Percentiles rank a stretch among this genome's conserved stretches.
Conservation (phyloP, 2,888 invertebrate genomes). For the Tinea semifulvella region DNA sequence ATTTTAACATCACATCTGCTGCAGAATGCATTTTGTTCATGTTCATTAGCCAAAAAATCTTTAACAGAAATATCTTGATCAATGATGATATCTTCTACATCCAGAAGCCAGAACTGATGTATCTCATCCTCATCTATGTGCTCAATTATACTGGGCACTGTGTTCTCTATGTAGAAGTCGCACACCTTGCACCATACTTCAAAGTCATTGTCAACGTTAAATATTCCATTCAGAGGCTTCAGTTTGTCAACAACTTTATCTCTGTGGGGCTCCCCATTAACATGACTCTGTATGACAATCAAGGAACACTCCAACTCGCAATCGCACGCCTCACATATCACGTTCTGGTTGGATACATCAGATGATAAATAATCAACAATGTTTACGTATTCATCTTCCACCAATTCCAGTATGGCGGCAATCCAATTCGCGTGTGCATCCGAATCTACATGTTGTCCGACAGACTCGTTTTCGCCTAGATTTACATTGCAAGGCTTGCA, state of each 20-base stretch:
- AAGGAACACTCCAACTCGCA: conserved; percentile 29
- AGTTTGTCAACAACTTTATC: conserved; percentile 33
- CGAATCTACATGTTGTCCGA: conserved; percentile 32
- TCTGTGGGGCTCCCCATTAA: conserved; percentile 35
- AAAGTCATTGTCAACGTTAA: conserved; percentile 30
- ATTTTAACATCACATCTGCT: conserved; percentile 36
- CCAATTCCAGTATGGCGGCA: conserved; percentile 36
- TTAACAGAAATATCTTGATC: conserved; percentile 34
- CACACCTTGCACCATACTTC: conserved; percentile 44
- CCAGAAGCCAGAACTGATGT: conserved; percentile 38
- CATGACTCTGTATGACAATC: conserved; percentile 35
- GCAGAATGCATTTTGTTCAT: conserved; percentile 37
- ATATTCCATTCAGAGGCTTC: conserved; percentile 38
- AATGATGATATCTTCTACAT: conserved; percentile 37
- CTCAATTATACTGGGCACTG: conserved; percentile 27
- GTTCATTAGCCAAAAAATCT: conserved; percentile 31
- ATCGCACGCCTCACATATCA: conserved; percentile 37
- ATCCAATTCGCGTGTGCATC: conserved; percentile 42
- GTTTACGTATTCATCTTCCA: conserved; percentile 40
- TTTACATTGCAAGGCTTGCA: conserved; percentile 37
- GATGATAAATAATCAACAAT: conserved; percentile 34
- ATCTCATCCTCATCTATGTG: conserved; percentile 38
- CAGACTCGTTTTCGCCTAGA: conserved; percentile 33
- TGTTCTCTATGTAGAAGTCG: conserved; percentile 32
- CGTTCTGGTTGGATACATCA: conserved; percentile 29